Evolutionary conservation across 1,140 invertebrate species (phyloP).

Genomic region (Drosophila elegans): DNA sequence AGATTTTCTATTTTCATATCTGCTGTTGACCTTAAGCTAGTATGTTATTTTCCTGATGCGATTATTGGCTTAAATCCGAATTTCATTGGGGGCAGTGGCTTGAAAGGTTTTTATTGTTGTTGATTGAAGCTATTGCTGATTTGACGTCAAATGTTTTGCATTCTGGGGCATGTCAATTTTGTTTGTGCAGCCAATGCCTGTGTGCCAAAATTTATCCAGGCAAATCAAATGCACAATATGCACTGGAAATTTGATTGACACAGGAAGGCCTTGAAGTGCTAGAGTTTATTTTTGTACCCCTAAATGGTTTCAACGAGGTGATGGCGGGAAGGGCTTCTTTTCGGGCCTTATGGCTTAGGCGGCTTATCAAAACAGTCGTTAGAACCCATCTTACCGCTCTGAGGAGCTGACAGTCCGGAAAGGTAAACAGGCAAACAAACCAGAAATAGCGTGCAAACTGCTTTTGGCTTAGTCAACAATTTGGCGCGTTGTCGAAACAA

Average conservation of each 20-base stretch:
- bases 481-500: constrained; percentile 73
- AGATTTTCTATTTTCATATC: too few species aligned
- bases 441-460: constrained; percentile 54
- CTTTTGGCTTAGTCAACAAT: constrained; percentile 55
- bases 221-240: constrained; percentile 65
- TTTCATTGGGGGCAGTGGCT: neutral
- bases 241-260: constrained; percentile 65
- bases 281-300: constrained; percentile 41
- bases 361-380: constrained; percentile 10
- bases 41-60: neutral
- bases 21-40: too few species aligned
- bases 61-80: neutral
- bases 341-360: constrained; percentile 16
- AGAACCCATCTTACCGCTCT: neutral
- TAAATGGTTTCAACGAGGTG: constrained; percentile 25
- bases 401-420: constrained; percentile 8
- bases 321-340: constrained; percentile 16
- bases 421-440: constrained; percentile 63
- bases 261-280: constrained; percentile 33
- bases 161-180: constrained; percentile 51
- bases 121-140: constrained; percentile 37
- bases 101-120: neutral
- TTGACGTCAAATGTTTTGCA: constrained; percentile 48
- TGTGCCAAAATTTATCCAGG: constrained; percentile 34
- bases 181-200: constrained; percentile 43